These are phyloP conservation scores for Synergus umbraculus DNA, from an alignment of 2,888 invertebrate species.

Conservation along the genomic window DNA sequence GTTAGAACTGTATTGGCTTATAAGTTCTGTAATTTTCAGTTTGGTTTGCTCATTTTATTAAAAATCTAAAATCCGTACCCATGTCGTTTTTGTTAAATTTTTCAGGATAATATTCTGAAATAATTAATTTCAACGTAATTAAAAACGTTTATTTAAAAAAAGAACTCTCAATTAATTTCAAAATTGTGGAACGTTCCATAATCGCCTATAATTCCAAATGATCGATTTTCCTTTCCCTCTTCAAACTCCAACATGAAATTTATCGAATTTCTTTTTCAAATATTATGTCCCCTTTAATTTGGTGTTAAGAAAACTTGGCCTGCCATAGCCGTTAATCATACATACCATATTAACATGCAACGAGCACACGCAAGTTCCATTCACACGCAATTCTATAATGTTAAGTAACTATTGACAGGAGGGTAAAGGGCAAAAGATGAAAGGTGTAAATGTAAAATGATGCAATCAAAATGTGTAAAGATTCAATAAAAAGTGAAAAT, in stretches of 20 bases:
- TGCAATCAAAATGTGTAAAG: conserved; percentile 4
- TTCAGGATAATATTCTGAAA: too few species aligned
- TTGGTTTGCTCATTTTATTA: too few species aligned
- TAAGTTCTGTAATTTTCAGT: too few species aligned
- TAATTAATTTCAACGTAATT: too few species aligned
- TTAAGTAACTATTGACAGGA: conserved; percentile 37
- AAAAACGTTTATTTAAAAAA: neutral
- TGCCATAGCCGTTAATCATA: conserved; percentile 14
- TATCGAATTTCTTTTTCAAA: conserved; percentile 16
- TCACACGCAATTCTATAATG: conserved; percentile 49
- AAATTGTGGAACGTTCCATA: conserved; percentile 11
- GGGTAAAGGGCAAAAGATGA: conserved; percentile 55
- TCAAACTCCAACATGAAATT: neutral
- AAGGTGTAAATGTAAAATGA: conserved; percentile 54
- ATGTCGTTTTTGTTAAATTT: too few species aligned
- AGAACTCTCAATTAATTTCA: neutral
- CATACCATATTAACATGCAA: conserved; percentile 44
- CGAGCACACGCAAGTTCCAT: conserved; percentile 48
- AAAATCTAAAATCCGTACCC: too few species aligned
- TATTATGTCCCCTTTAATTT: conserved; percentile 26
- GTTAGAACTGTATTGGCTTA: too few species aligned
- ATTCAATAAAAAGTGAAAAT: neutral
- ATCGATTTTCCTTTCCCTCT: conserved; percentile 22
- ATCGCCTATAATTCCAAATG: conserved; percentile 2
- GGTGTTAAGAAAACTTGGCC: conserved; percentile 7